A percentile compares a stretch with the other conserved stretches of the same genome.
Evolutionary conservation across 2,888 invertebrate species (phyloP).

Genomic region (Eilema caniola): DNA sequence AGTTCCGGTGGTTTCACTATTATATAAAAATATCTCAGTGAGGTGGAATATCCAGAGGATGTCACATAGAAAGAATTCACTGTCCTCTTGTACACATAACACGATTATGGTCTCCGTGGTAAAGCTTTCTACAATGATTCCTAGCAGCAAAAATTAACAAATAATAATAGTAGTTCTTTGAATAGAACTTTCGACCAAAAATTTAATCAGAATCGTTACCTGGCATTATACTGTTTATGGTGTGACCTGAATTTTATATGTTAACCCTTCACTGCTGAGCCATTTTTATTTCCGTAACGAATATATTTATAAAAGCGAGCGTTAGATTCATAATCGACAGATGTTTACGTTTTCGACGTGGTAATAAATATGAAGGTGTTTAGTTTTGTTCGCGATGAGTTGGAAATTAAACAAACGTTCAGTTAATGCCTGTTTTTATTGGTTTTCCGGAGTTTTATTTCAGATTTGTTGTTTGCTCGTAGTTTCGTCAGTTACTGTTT

Average conservation of each 20-base stretch:
- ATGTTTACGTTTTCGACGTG: constrained; percentile 39
- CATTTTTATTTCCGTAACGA: constrained; percentile 29
- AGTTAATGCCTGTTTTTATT: constrained; percentile 27
- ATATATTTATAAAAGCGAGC: constrained; percentile 28
- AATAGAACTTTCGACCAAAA: not conserved
- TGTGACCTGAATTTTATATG: constrained; percentile 11
- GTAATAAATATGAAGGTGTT: constrained; percentile 45
- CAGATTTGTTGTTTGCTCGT: not conserved
- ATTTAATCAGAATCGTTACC: not conserved
- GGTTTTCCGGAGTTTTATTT: constrained; percentile 19
- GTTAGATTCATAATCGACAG: constrained; percentile 36
- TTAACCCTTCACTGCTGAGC: constrained; percentile 14
- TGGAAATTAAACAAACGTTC: constrained; percentile 40
- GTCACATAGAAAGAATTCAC: not conserved
- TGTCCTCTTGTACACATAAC: not conserved
- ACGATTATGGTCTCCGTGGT: not conserved
- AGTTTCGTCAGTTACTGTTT: not conserved
- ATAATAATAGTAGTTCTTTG: not conserved
- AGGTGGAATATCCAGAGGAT: not conserved
- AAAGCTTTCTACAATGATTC: not conserved
- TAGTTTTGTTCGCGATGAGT: constrained; percentile 28
- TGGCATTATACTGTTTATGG: not conserved
- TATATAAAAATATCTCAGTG: not conserved
- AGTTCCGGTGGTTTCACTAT: too few species aligned
- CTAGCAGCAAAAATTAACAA: not conserved